Conservation (phyloP, 2,113 vertebrate genomes). For the Spea bombifrons region DNA sequence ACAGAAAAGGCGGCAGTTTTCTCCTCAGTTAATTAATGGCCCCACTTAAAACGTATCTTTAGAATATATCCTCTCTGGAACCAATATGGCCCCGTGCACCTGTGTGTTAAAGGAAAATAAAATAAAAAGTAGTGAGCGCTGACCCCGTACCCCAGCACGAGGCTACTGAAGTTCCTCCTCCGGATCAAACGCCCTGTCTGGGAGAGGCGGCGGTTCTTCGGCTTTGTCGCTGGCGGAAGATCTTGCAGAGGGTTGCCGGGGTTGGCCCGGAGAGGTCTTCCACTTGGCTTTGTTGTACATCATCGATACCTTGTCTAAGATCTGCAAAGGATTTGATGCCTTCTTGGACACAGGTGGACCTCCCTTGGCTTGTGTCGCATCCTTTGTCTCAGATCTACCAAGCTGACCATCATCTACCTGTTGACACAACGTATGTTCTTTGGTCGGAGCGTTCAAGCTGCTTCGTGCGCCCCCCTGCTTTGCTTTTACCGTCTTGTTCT, state of each 20-base stretch:
- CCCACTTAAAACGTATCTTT: too few species aligned
- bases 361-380: too few species aligned
- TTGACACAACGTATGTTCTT: background rate
- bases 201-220: conserved; percentile 9
- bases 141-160: background rate
- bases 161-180: background rate
- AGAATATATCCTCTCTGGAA: too few species aligned
- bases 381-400: too few species aligned
- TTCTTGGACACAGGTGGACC: background rate
- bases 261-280: background rate
- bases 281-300: background rate
- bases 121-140: too few species aligned
- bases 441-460: too few species aligned
- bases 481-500: background rate
- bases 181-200: background rate
- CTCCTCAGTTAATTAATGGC: too few species aligned
- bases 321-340: background rate
- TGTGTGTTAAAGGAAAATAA: too few species aligned
- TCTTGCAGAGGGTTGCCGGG: background rate
- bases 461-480: background rate
- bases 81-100: too few species aligned
- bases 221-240: background rate
- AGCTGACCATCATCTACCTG: too few species aligned
- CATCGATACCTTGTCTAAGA: background rate
- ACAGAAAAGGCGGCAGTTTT: too few species aligned